Evolutionary conservation across 2,888 invertebrate genomes (phyloP), one percentile per base, ranked within the genome.

Genomic region (Enchytraeus crypticus): DNA sequence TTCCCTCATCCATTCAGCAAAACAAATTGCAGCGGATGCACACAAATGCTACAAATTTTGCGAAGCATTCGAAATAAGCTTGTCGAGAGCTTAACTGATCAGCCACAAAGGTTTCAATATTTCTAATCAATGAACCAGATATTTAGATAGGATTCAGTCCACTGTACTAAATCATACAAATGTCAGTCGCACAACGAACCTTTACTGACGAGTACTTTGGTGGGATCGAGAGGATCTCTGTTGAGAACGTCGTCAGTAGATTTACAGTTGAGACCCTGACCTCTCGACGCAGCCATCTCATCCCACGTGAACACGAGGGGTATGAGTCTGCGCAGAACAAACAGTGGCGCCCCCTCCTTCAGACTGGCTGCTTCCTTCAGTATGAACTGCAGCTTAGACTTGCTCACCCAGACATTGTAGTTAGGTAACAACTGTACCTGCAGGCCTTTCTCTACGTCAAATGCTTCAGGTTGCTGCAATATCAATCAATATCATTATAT

Each of bases 381-480:
- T 30, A 62, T 23, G 27, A 59, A 51, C 55, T 62, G 62, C 30
- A 62, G 55, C 33, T 62, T 62, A 29, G 59, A 60, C 55, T 62
- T 62, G 45, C 46, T 59, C 18, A 62, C 62, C 62, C 62, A 62
- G 21, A 62, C 62, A 47, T 62, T 62, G 59, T 62, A 62, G 45
- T 53, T 62, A 23, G 62, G 62, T 27, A 62, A 55, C 26, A 62
- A 55, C 32, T 62, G 62, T n/a, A 62, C 62, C 46, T 62, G 62
- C n/a, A 62, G 62, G 43, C 62, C 62, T 45, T 62, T 62, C 56
- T 62, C 62, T 32, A 62, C 62, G 43, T 62, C 62, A 46, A 62
- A 62, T 30, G 62, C 62, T 45, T 62, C 62, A 32, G 62, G 62
- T 56, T 62, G 49, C 49, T 47, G 49, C n/a, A n/a, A n/a, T n/a